phyloP scores from a whole-genome alignment of 2,888 invertebrate species.

The Plutella xylostella region DNA sequence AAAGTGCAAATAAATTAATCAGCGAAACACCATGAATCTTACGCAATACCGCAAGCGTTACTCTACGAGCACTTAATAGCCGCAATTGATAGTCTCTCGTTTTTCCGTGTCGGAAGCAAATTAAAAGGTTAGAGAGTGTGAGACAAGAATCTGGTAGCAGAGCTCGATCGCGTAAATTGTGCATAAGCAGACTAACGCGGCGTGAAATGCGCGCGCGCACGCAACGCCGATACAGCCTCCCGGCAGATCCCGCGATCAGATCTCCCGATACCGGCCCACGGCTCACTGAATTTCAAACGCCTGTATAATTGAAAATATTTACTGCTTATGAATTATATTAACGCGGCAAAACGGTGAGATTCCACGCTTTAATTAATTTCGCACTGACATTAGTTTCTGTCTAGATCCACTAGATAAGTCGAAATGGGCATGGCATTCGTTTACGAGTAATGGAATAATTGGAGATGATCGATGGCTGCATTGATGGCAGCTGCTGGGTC shows the following conservation, averaged over 20 bases:
- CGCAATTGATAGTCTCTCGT: no score
- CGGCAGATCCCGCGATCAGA: constrained; percentile 22
- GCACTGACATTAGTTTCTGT: not conserved
- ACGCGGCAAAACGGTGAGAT: constrained; percentile 6
- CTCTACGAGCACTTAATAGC: no score
- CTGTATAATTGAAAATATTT: constrained; percentile 29
- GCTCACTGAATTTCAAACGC: constrained; percentile 25
- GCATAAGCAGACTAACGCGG: not conserved
- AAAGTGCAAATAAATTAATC: no score
- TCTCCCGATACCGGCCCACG: constrained; percentile 22
- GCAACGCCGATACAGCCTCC: no score
- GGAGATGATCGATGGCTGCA: constrained; percentile 5
- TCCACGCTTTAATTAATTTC: constrained; percentile 10
- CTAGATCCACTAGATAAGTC: not conserved
- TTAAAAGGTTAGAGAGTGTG: no score
- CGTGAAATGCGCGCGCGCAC: constrained; percentile 1
- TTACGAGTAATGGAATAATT: no score
- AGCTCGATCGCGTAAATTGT: constrained; percentile 2
- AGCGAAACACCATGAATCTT: no score
- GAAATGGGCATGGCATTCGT: not conserved
- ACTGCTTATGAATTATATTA: constrained; percentile 4
- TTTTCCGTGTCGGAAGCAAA: no score
- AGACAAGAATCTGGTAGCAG: no score
- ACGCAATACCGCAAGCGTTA: no score
- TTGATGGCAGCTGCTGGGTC: constrained; percentile 4